A percentile compares a stretch with the other conserved stretches of the same genome.
Evolutionary conservation across 1,140 invertebrate genomes (phyloP).

Genomic region (Dufourea novaeangliae): DNA sequence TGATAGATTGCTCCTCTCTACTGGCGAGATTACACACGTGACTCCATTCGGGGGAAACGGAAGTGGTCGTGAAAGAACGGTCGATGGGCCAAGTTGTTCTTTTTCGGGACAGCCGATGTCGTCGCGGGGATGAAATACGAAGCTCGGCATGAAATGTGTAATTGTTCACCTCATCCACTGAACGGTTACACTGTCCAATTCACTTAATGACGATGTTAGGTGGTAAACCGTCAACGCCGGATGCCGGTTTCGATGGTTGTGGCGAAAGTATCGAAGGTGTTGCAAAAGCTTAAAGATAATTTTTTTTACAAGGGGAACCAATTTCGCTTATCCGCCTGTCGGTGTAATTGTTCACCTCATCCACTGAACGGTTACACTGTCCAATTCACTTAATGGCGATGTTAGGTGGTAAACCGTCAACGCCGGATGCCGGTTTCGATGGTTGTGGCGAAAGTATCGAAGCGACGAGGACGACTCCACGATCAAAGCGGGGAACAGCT

Average conservation of each 20-base stretch:
- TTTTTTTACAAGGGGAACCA: neutral
- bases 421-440: neutral
- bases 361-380: neutral
- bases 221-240: neutral
- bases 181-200: neutral
- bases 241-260: neutral
- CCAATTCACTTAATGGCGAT: neutral
- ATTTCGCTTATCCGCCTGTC: neutral
- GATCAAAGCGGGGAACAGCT: neutral
- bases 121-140: neutral
- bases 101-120: neutral
- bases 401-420: neutral
- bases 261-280: neutral
- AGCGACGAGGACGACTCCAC: too few relatives aligned
- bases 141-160: neutral
- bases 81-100: slow-evolving; percentile 18
- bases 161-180: neutral
- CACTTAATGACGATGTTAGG: neutral
- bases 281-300: neutral
- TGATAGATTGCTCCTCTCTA: slow-evolving; percentile 27
- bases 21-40: slow-evolving; percentile 3
- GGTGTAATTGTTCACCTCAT: neutral
- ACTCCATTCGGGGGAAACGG: neutral
- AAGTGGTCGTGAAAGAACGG: neutral
- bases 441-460: neutral